Conservation (phyloP, 2,888 invertebrate species). For the Tromatobia lineatoria region DNA sequence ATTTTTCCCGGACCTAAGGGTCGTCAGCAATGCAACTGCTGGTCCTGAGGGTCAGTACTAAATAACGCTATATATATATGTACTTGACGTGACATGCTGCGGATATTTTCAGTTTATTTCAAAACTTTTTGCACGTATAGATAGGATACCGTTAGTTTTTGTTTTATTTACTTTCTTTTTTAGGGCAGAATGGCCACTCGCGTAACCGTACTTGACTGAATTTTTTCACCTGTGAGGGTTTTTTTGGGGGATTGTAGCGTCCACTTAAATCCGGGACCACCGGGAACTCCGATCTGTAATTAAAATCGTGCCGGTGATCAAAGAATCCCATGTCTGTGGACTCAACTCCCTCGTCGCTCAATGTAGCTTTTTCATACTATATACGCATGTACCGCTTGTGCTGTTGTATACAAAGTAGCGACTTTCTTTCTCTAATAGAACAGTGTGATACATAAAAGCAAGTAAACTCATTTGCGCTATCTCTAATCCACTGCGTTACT, state of each 20-base stretch:
- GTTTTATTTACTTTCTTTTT: too few relatives aligned
- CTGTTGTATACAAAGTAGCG: slow-evolving; percentile 10
- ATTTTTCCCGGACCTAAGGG: too few relatives aligned
- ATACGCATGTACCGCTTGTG: neutral
- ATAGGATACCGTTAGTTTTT: too few relatives aligned
- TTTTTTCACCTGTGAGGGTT: too few relatives aligned
- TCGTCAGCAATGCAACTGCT: too few relatives aligned
- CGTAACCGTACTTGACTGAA: too few relatives aligned
- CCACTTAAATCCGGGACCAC: slow-evolving; percentile 30
- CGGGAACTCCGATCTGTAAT: slow-evolving; percentile 56
- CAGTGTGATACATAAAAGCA: slow-evolving; percentile 25
- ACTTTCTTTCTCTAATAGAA: neutral
- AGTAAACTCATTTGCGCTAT: slow-evolving; percentile 4
- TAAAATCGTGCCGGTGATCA: slow-evolving; percentile 66
- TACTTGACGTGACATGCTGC: too few relatives aligned
- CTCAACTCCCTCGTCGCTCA: neutral
- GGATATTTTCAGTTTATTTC: too few relatives aligned
- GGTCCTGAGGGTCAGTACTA: too few relatives aligned
- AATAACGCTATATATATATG: too few relatives aligned
- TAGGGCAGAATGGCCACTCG: too few relatives aligned
- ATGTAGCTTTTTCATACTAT: neutral
- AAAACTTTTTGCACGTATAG: too few relatives aligned
- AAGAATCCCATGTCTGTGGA: slow-evolving; percentile 51
- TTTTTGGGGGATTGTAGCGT: slow-evolving; percentile 12
- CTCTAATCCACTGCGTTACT: slow-evolving; percentile 22